Evolutionary conservation across 2,888 invertebrate genomes (phyloP), one percentile per base, ranked within the genome.

Genomic region (Tillus elongatus): DNA sequence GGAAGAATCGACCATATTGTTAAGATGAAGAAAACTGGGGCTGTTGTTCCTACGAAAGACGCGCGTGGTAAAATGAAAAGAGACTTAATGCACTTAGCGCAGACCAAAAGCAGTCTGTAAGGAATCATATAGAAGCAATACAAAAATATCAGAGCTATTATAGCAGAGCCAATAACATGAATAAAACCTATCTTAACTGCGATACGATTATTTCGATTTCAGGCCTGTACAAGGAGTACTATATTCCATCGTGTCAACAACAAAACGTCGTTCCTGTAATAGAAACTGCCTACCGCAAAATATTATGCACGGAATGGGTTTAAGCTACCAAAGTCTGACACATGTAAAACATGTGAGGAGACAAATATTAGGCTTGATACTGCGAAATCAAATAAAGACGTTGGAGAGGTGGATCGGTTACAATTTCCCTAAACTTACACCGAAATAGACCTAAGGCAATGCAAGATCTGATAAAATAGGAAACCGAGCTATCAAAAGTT

Each of bases 131-230:
- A 30, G 31, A 36, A 15, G 3, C 30, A 15, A 39, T 44, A 11
- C 41, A 38, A 15, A 45, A 43, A 32, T 45, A 44, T 30, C 27
- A 36, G 12, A 42, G 42, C 29, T 42, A 42, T 16, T 42, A 44
- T 14, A 44, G 39, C 16, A 12, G 41, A 24, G 30, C 34, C 8
- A 27, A 41, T 29, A 43, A 43, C 16, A 8, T 29, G 24, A 30
- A 15, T 13, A 37, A 35, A 29, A 19, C 15, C 11, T 42, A 35
- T 32, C 27, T 42, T 4, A 37, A 42, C 34, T 31, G 16, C 28
- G 35, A 39, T 12, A 35, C 39, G 39, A 31, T 33, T 12, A 35
- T 41, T 35, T 15, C 37, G 4, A 39, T 38, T n/a, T 4, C 32
- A 3, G 3, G 15, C 2, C 27, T 41, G 3, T 39, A 35, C n/a